These are phyloP conservation scores for Ivindomyrus marchei DNA, from an alignment of 2,113 vertebrate species.

Conservation along the genomic window DNA sequence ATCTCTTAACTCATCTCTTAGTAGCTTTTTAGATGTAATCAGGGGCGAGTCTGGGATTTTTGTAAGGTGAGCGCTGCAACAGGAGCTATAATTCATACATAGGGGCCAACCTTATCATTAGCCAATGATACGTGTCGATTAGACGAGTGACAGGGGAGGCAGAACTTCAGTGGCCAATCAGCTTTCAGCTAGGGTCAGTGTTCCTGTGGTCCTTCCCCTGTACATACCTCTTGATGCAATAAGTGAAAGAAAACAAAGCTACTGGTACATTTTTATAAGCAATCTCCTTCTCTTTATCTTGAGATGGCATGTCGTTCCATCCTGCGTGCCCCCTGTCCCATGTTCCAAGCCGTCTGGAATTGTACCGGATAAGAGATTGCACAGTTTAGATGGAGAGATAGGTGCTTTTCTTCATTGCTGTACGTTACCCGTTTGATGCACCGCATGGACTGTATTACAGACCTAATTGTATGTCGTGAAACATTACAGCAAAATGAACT, in stretches of 20 bases:
- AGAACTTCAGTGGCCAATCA: not conserved
- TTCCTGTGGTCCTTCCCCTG: not conserved
- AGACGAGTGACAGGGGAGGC: not conserved
- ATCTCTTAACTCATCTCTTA: not conserved
- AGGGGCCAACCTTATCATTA: not conserved
- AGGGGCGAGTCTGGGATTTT: not conserved
- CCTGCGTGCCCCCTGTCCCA: not conserved
- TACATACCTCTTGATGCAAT: not conserved
- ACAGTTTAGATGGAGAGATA: not conserved
- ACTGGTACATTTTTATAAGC: not conserved
- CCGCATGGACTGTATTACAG: not conserved
- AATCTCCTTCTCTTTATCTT: not conserved
- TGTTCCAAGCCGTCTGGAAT: not conserved
- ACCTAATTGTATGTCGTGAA: not conserved
- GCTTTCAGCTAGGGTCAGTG: not conserved
- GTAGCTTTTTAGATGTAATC: not conserved
- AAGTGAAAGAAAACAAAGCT: not conserved
- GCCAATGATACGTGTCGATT: not conserved
- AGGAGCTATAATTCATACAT: not conserved
- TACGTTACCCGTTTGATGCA: not conserved
- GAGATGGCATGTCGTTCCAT: not conserved
- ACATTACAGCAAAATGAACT: not conserved
- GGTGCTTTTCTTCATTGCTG: not conserved
- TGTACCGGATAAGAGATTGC: not conserved
- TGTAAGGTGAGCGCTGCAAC: not conserved